Base-by-base conservation (phyloP, 2,113 vertebrate genomes). In the Notarius lentiginosus region DNA sequence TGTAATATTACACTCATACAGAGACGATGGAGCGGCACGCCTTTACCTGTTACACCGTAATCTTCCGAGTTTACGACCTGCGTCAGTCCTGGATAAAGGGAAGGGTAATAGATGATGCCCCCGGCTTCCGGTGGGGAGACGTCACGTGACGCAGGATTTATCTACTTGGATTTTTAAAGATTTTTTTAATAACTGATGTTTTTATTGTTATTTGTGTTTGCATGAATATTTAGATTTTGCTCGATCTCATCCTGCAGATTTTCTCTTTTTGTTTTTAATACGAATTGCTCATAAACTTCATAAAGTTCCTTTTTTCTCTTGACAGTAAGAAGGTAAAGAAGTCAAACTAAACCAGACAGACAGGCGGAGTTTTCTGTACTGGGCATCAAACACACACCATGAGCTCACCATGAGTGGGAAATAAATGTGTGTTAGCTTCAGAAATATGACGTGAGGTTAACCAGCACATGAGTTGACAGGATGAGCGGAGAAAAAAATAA, bases 381-480 rank as follows among this genome's bases (percentile, higher is more conserved):
- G 61, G n/a, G 63, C 61, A 66, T 27, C 17, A 12, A 11, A 20
- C n/a, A 18, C 56, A 41, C 27, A 30, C 56, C 15, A 60, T 61
- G 18, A 63, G 17, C 9, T 61, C 18, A 63, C 4, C 17, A 41
- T 7, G 2, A 27, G 24, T 83, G 60, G 11, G n/a, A 55, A 55
- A 6, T 68, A 55, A 30, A 83, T 0, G 30, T 51, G 66, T 11
- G 68, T 72, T 47, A 41, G 83, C 68, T 75, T 15, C 4, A 66
- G 27, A 58, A 75, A 73, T 10, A 41, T 41, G 68, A 60, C 20
- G 4, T 30, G 49, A 72, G 82, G 63, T 47, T 47, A 84, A 73
- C 66, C 66, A 53, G 34, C n/a, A 41, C 27, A 20, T 75, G 68
- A 76, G 83, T 61, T 72, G 24, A 77, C 75, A 76, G 82, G 66